phyloP scores from a whole-genome alignment of 2,797 vertebrate species.

The Pitangus sulphuratus region DNA sequence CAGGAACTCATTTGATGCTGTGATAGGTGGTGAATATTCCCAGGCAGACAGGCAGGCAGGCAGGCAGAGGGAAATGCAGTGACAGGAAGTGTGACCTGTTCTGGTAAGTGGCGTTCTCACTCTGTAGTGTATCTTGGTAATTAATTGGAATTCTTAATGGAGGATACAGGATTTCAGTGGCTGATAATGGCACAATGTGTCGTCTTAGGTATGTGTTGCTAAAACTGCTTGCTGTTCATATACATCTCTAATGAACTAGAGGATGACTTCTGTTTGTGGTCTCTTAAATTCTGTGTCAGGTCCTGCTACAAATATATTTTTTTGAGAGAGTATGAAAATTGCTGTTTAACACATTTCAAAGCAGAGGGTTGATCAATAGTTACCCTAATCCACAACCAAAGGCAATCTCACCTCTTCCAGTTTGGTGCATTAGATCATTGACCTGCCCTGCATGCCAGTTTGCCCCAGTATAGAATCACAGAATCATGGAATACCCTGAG shows the following conservation, averaged over 20 bases:
- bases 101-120: neutral
- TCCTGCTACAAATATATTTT: neutral
- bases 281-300: neutral
- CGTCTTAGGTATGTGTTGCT: neutral
- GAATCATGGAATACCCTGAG: neutral
- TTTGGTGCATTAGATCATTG: neutral
- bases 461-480: neutral
- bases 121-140: neutral
- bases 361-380: neutral
- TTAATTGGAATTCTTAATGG: conserved; percentile 29
- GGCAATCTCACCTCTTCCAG: neutral
- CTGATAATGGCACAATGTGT: neutral
- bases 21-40: conserved; percentile 35
- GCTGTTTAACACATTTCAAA: neutral
- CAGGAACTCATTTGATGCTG: conserved; percentile 24
- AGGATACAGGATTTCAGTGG: neutral
- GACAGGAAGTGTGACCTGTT: neutral
- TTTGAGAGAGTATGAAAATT: neutral
- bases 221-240: neutral
- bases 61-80: neutral
- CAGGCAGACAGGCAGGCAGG: neutral
- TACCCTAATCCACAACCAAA: neutral
- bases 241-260: neutral
- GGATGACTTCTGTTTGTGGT: neutral
- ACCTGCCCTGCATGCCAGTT: neutral